phyloP scores from a whole-genome alignment of 2,797 vertebrate genomes.

The Sardinella longiceps region DNA sequence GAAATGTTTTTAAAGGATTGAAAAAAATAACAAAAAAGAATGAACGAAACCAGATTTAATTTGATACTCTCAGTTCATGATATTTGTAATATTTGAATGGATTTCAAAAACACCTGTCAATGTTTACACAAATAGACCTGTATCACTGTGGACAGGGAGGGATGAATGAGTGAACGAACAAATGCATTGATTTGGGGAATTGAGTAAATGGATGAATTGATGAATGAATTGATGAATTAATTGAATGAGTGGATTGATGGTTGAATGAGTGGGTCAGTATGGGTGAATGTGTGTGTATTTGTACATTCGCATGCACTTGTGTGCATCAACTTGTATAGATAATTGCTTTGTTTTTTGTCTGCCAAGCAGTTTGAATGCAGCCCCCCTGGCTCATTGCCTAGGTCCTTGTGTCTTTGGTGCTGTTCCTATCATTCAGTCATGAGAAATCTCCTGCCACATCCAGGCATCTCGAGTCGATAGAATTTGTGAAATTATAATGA shows the following conservation, averaged over 20 bases:
- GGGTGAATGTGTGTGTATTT: constrained; percentile 7
- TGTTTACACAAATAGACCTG: constrained; percentile 80
- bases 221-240: not conserved
- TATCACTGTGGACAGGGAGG: constrained; percentile 77
- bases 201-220: not conserved
- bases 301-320: constrained; percentile 34
- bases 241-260: constrained; percentile 49
- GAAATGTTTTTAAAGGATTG: not conserved
- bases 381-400: constrained; percentile 73
- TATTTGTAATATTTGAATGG: constrained; percentile 59
- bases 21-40: constrained; percentile 39
- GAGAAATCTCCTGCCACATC: constrained; percentile 60
- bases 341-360: constrained; percentile 29
- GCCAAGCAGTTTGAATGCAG: constrained; percentile 25
- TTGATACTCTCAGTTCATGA: constrained; percentile 63
- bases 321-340: constrained; percentile 39
- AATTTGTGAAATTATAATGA: constrained; percentile 35
- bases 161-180: constrained; percentile 7
- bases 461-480: not conserved
- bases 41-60: constrained; percentile 37
- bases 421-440: constrained; percentile 71
- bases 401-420: constrained; percentile 76
- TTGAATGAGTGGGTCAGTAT: not conserved
- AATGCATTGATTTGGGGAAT: constrained; percentile 36
- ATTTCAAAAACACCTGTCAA: constrained; percentile 62